Conservation (phyloP, 2,113 vertebrate genomes). For the Neogale vison region DNA sequence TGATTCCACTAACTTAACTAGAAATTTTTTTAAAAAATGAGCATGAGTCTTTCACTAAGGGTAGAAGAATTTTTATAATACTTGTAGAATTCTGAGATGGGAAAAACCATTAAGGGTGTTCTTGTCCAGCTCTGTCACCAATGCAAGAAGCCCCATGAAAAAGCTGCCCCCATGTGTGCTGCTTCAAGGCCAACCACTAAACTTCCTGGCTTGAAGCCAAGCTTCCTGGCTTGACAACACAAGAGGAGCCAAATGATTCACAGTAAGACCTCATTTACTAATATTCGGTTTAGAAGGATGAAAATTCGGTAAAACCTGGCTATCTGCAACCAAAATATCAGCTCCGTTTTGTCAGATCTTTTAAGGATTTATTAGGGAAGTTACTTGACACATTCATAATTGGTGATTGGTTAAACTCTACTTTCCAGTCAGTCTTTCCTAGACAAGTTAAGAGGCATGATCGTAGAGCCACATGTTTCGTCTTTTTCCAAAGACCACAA, state of each 20-base stretch:
- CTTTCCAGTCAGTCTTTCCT: neutral
- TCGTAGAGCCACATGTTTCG: neutral
- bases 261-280: neutral
- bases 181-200: neutral
- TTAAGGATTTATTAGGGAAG: neutral
- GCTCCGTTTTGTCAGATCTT: neutral
- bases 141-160: fast-evolving
- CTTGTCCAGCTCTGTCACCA: neutral
- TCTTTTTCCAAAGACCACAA: neutral
- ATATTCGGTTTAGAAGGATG: neutral
- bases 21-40: neutral
- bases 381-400: neutral
- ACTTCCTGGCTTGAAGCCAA: neutral
- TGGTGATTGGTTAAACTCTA: neutral
- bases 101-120: neutral
- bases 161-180: fast-evolving
- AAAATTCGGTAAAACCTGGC: neutral
- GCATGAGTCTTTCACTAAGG: neutral
- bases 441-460: neutral
- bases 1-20: neutral
- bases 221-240: neutral
- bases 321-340: neutral
- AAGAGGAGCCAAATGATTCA: neutral
- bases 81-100: neutral
- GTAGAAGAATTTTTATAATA: neutral